These are phyloP conservation scores for Prosapia bicincta DNA, from an alignment of 2,888 invertebrate species.

Conservation along the genomic window DNA sequence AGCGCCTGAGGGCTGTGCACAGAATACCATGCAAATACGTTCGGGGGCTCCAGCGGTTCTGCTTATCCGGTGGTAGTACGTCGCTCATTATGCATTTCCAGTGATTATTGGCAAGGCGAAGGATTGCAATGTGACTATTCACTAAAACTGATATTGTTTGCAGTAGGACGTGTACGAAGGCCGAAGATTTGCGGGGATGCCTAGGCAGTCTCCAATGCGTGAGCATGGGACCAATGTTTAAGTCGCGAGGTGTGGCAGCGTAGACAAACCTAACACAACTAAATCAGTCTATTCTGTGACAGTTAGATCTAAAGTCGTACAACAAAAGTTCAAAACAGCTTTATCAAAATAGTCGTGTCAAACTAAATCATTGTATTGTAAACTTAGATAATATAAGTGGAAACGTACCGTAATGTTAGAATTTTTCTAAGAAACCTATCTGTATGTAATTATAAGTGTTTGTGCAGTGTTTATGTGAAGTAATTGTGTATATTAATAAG, in stretches of 20 bases:
- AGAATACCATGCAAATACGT: no score
- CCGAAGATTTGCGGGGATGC: slow-evolving; percentile 5
- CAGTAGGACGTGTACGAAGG: not conserved
- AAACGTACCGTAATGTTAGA: not conserved
- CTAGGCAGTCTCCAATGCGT: no score
- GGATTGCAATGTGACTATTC: no score
- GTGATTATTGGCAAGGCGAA: no score
- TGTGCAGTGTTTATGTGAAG: slow-evolving; percentile 9
- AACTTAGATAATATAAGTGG: not conserved
- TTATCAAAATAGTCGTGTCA: not conserved
- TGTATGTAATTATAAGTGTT: slow-evolving; percentile 13
- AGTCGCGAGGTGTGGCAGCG: not conserved
- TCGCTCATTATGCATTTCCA: no score
- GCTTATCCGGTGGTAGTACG: no score
- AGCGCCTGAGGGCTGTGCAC: no score
- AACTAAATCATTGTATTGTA: not conserved
- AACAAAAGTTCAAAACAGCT: not conserved
- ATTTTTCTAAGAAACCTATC: not conserved
- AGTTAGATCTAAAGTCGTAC: slow-evolving; percentile 7
- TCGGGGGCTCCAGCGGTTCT: no score
- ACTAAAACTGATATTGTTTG: not conserved
- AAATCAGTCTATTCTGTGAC: not conserved
- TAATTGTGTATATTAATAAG: slow-evolving; percentile 1
- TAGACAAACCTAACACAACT: not conserved
- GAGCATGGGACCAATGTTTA: slow-evolving; percentile 34